Evolutionary conservation across 2,797 vertebrate species (phyloP), one percentile per base, ranked within the genome.

Genomic region (Cuculus canorus): DNA sequence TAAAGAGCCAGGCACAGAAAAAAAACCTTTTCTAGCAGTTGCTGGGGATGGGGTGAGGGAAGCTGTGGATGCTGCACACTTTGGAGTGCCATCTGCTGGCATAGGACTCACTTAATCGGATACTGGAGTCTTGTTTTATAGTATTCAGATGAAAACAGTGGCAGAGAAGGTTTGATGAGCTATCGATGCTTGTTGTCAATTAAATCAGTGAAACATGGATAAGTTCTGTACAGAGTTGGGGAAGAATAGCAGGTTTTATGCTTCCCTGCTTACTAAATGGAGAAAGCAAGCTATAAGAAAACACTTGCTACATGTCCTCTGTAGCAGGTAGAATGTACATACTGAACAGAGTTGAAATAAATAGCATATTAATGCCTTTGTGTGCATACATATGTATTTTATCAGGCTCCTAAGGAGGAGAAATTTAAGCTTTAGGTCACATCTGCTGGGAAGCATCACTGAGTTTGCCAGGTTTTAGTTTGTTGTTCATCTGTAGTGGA

Each of bases 1-100:
- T 22, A n/a, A 78, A 75, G 69, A 92, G 24, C 37, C 4, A 3
- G 41, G 7, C 11, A 41, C 4, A 54, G 28, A 14, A 71, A 15
- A 13, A 16, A 64, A 25, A 5, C 22, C 30, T 60, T 93, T 90
- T 33, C 10, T 43, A 93, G 56, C 21, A 41, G 32, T 24, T 70
- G 10, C 52, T 87, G 84, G 35, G 61, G 33, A 9, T n/a, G 32
- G 69, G 66, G 47, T 2, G 37, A 69, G 70, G 63, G 48, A 95
- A 61, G 65, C 83, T 68, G 75, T 8, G 80, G 76, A 83, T 82
- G 64, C 64, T 85, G 88, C 78, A 53, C 76, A 64, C 10, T 87
- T 90, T 1, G 13, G 81, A 94, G 93, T 92, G 90, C 93, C 94
- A 95, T 95, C 96, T 96, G 93, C 95, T 96, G 96, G 95, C 83